Evolutionary conservation across 2,888 invertebrate genomes (phyloP), one percentile per base, ranked within the genome.

Genomic region (Drosophila cracens): DNA sequence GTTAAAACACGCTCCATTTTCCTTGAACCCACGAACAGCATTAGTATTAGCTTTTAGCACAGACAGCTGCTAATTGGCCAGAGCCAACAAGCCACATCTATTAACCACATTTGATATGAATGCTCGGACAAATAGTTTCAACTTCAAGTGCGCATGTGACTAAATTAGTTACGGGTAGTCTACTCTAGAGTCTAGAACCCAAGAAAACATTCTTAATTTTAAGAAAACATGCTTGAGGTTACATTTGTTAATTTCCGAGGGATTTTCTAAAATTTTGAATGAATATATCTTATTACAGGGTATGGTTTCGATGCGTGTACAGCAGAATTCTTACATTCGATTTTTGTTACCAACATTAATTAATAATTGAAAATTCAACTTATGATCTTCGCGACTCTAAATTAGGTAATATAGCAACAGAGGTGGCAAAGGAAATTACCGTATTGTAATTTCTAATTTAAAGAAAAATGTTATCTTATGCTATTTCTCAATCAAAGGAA

Each of bases 1-100:
- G 18, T 29, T 38, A 79, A 74, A 88, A 66, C 87, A 83, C 70
- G 87, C 74, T 86, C 77, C 74, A 88, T 89, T 86, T 84, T 90
- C 85, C 85, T 90, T 86, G 85, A 85, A 85, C 90, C 76, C 51
- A 74, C n/a, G 57, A 63, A 21, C 59, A 46, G 51, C 52, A 25
- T 49, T 31, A 49, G 58, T 71, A 67, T 72, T 29, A 54, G 56
- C 81, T 69, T 70, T 87, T 83, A 77, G 70, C 66, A 70, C 70
- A 51, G 21, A 18, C 18, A 11, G 11, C 65, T 64, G 66, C 61
- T 80, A 89, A 87, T 81, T 90, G 78, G 62, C 59, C 51, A 58
- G 56, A 43, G 40, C 40, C 63, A 56, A 63, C 74, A 54, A 58
- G 76, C 74, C 63, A 65, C 25, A 33, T 51, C 36, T 73, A 81